These are phyloP conservation scores for Gorsachius magnificus DNA, from an alignment of 2,797 vertebrate genomes.

Conservation along the genomic window DNA sequence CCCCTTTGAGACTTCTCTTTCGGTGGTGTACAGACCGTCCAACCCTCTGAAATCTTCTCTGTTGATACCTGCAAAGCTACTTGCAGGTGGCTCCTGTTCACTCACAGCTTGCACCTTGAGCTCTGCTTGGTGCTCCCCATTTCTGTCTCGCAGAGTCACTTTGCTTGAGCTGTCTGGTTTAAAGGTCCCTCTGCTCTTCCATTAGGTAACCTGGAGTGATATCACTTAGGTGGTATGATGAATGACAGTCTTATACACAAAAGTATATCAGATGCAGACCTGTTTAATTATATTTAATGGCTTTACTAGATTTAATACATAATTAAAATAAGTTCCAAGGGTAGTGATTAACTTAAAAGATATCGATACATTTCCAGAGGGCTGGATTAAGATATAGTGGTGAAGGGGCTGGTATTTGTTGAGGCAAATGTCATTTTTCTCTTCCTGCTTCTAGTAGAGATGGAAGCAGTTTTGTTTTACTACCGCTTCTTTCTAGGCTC, in stretches of 20 bases:
- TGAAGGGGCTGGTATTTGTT: not conserved
- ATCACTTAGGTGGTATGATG: not conserved
- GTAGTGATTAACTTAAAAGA: not conserved
- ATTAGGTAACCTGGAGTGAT: not conserved
- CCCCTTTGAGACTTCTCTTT: not conserved
- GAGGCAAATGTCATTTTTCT: not conserved
- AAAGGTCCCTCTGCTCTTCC: not conserved
- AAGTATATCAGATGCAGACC: not conserved
- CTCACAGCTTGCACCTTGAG: not conserved
- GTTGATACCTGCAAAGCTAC: not conserved
- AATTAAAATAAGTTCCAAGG: not conserved
- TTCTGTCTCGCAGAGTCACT: not conserved
- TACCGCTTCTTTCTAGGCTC: constrained; percentile 5
- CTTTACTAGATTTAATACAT: not conserved
- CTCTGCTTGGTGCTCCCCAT: not conserved
- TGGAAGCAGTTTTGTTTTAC: not conserved
- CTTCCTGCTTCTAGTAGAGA: not conserved
- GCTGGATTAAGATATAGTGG: not conserved
- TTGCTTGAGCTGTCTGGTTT: not conserved
- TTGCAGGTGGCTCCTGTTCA: not conserved
- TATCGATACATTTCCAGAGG: not conserved
- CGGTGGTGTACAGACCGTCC: not conserved
- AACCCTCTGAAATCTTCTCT: not conserved
- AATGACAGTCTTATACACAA: not conserved
- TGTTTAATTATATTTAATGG: constrained; percentile 6